Percentiles rank a stretch among this genome's conserved stretches.
These are phyloP conservation scores for Hydriomena furcata DNA, from an alignment of 2,888 invertebrate genomes.

Conservation along the genomic window DNA sequence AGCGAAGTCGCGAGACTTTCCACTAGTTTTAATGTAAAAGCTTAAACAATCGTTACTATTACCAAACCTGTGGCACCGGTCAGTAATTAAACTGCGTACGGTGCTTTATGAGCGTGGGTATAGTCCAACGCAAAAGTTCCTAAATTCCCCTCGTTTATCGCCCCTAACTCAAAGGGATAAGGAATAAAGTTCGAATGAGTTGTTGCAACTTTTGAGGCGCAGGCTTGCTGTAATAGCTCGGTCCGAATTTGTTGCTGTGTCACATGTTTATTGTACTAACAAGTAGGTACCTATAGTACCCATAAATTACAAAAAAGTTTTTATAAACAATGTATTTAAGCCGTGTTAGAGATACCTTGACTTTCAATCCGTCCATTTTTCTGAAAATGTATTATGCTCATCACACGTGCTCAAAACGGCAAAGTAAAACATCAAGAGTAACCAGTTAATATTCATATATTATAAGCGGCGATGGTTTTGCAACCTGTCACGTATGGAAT, in stretches of 20 bases:
- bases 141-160: conserved; percentile 8
- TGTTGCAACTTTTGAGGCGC: conserved; percentile 2
- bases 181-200: conserved; percentile 16
- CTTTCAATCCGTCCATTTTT: too few species aligned
- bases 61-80: conserved; percentile 1
- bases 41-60: conserved; percentile 4
- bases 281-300: too few species aligned
- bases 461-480: too few species aligned
- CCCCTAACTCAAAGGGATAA: conserved; percentile 19
- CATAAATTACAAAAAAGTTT: too few species aligned
- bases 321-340: too few species aligned
- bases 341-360: too few species aligned
- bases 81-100: conserved; percentile 22
- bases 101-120: conserved; percentile 20
- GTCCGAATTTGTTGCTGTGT: conserved; percentile 2
- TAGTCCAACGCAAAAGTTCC: conserved; percentile 17
- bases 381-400: too few species aligned
- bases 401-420: too few species aligned
- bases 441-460: too few species aligned
- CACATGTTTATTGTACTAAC: conserved; percentile 15
- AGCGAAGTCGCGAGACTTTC: too few species aligned
- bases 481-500: too few species aligned
- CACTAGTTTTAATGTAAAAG: conserved; percentile 13
- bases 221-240: not conserved
- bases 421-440: too few species aligned